Conservation (phyloP, 2,888 invertebrate species). For the Sepiola atlantica region DNA sequence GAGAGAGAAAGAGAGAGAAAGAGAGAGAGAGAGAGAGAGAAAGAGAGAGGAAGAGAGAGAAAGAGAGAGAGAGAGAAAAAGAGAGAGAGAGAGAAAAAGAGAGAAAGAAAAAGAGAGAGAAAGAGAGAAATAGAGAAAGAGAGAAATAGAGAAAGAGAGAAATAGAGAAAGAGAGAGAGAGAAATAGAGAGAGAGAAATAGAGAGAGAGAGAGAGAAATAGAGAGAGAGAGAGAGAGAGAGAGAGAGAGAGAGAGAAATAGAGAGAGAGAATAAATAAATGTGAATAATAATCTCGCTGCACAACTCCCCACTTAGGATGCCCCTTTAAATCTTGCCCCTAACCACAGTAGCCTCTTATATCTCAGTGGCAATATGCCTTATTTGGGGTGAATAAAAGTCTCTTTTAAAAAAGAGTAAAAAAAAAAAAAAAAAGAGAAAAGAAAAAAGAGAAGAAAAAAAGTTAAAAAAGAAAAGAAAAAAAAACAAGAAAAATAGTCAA, state of each 20-base stretch:
- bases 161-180: neutral
- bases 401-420: too few species aligned
- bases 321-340: too few species aligned
- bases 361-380: too few species aligned
- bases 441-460: neutral
- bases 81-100: neutral
- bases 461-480: neutral
- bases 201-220: neutral
- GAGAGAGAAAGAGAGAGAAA: too few species aligned
- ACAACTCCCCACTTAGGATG: too few species aligned
- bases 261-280: too few species aligned
- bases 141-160: neutral
- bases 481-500: neutral
- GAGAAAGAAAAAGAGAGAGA: neutral
- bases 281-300: too few species aligned
- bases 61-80: neutral
- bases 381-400: too few species aligned
- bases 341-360: too few species aligned
- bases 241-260: too few species aligned
- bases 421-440: too few species aligned
- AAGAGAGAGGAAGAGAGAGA: neutral
- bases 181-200: neutral
- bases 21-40: neutral
- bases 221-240: too few species aligned
- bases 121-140: neutral